These are phyloP conservation scores for Neoascia interrupta DNA, from an alignment of 2,888 invertebrate species.

Conservation along the genomic window DNA sequence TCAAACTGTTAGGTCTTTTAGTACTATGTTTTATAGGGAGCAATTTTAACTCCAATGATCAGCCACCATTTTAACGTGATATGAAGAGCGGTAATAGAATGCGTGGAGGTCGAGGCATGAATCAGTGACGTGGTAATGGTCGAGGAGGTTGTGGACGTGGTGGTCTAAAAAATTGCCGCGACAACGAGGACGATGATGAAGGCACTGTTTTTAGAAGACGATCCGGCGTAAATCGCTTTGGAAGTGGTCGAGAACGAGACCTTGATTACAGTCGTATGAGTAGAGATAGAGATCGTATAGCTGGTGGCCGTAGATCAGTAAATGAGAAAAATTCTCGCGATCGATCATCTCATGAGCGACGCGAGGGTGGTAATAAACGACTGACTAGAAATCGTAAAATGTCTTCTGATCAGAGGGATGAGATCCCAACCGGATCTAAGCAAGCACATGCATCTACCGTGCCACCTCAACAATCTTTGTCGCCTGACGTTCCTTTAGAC, in stretches of 20 bases:
- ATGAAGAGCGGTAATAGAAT: slow-evolving; percentile 65
- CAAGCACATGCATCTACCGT: not conserved
- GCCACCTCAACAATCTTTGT: too few species aligned
- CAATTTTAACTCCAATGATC: slow-evolving; percentile 68
- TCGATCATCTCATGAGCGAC: slow-evolving; percentile 55
- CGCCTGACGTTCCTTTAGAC: slow-evolving; percentile 71
- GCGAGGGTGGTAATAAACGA: slow-evolving; percentile 56
- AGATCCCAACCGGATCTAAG: slow-evolving; percentile 23
- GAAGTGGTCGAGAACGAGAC: slow-evolving; percentile 73
- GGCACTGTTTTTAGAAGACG: slow-evolving; percentile 74
- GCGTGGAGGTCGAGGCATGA: slow-evolving; percentile 57
- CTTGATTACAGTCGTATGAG: slow-evolving; percentile 70
- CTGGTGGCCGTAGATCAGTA: slow-evolving; percentile 34
- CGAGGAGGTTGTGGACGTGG: slow-evolving; percentile 73
- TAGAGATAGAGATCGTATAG: slow-evolving; percentile 43
- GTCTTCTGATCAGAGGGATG: too few species aligned
- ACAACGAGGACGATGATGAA: slow-evolving; percentile 75
- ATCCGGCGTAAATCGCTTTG: slow-evolving; percentile 73
- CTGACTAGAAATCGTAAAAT: slow-evolving; percentile 33
- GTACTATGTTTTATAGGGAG: slow-evolving; percentile 31
- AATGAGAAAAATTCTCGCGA: slow-evolving; percentile 57
- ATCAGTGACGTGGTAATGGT: slow-evolving; percentile 71
- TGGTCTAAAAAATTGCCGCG: slow-evolving; percentile 76
- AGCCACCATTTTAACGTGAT: slow-evolving; percentile 70
- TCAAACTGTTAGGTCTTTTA: too few species aligned